Evolutionary conservation across 2,888 invertebrate genomes (phyloP), one percentile per base, ranked within the genome.

Genomic region (Drosophila engyochracea): DNA sequence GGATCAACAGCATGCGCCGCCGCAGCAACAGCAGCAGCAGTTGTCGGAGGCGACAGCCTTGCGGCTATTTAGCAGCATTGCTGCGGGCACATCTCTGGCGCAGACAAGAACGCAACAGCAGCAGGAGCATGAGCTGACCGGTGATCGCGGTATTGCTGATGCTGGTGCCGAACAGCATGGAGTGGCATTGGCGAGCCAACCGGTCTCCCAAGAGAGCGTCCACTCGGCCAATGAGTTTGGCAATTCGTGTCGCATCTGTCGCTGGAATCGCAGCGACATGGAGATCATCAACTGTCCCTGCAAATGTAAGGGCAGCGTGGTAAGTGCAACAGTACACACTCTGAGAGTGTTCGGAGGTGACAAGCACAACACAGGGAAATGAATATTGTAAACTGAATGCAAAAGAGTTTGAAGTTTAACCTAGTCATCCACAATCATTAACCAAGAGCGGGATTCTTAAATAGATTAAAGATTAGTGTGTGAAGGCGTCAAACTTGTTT

Each of bases 261-360:
- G 92, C 33, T 92, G 90, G 85, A 85, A 91, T 66, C 91, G 91
- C 31, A 85, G 75, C 67, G 91, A 92, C 41, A 82, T 91, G 78
- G 84, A 91, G 59, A 76, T 93, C 28, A 82, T 91, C n/a, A 77
- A 68, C 37, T 92, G 92, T 78, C 93, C 93, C 6, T 93, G 93
- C 71, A 83, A 81, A 19, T 93, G 93, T 81, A 92, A 86, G 57
- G 93, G 93, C 47, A 93, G 91, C 69, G 92, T 93, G 84, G 93
- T 93, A 54, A 77, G 78, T 70, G 3, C 14, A n/a, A 25, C 25
- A 16, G 25, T 9, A 25, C 22, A 25, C 47, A 25, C 25, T 25
- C 9, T 5, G 2, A 47, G 16, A 16, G 16, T 47, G 7, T 47
- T 47, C 22, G 22, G 12, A 47, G 14, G 44, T 14, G 22, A 22